phyloP scores from a whole-genome alignment of 2,888 invertebrate species.

The Epinotia nisella region DNA sequence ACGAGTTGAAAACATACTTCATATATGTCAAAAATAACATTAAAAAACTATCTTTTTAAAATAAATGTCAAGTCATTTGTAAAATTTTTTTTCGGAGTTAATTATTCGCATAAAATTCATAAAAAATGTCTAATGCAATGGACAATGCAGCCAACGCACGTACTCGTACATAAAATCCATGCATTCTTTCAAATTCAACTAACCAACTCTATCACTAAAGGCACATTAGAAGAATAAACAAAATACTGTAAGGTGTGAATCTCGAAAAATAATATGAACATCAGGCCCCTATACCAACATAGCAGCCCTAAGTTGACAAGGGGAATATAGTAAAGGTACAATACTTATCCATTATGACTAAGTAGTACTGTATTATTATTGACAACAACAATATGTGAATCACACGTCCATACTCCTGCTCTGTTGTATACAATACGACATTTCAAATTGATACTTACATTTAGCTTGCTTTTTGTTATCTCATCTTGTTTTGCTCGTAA shows the following conservation, averaged over 20 bases:
- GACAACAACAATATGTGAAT: not conserved
- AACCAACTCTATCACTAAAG: slow-evolving; percentile 30
- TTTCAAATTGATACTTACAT: no score
- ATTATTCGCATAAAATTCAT: not conserved
- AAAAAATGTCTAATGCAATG: not conserved
- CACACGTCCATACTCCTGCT: no score
- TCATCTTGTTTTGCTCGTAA: not conserved
- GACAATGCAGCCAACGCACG: not conserved
- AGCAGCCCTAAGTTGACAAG: not conserved
- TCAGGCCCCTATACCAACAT: slow-evolving; percentile 12
- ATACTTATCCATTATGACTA: not conserved
- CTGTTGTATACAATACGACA: no score
- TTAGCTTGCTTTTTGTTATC: no score
- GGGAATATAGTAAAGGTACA: not conserved
- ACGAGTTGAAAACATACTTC: not conserved
- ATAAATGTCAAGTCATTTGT: no score
- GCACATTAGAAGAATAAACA: slow-evolving; percentile 43
- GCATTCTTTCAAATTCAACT: slow-evolving; percentile 7
- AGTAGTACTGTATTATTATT: not conserved
- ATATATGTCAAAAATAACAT: not conserved
- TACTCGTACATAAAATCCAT: not conserved
- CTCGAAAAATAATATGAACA: slow-evolving; percentile 5
- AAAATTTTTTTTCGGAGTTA: no score
- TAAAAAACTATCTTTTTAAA: not conserved
- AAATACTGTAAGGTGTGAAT: slow-evolving; percentile 36